Conservation (phyloP, 2,888 invertebrate genomes). For the Drosophila lacicola region DNA sequence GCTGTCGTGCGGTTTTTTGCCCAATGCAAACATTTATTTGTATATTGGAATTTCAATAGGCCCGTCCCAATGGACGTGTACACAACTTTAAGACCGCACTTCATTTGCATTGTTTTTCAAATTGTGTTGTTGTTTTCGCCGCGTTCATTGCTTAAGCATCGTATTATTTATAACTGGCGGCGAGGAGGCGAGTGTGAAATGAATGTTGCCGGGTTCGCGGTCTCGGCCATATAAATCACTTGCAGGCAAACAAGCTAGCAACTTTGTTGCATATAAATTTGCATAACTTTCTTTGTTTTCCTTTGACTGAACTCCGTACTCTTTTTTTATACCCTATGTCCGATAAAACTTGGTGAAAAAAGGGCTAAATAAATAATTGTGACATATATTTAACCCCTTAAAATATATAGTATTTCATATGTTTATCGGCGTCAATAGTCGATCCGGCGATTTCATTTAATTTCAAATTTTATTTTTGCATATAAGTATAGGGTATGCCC, state of each 20-base stretch:
- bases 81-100: conserved; percentile 33
- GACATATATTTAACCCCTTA: not conserved
- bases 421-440: not conserved
- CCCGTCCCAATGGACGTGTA: conserved; percentile 25
- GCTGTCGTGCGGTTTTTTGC: conserved; percentile 9
- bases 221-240: conserved; percentile 71
- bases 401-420: too few species aligned
- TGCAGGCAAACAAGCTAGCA: conserved; percentile 64
- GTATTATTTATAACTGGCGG: conserved; percentile 60
- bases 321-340: not conserved
- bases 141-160: conserved; percentile 34
- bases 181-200: conserved; percentile 29
- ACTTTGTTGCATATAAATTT: conserved; percentile 76
- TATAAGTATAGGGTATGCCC: not conserved
- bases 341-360: not conserved
- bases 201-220: conserved; percentile 54
- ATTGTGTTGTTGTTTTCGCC: conserved; percentile 15
- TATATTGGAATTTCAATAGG: conserved; percentile 33
- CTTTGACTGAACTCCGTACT: conserved; percentile 4
- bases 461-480: too few species aligned
- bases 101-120: conserved; percentile 45
- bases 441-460: too few species aligned
- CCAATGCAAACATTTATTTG: conserved; percentile 27
- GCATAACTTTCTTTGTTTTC: conserved; percentile 64
- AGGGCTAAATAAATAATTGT: not conserved